Evolutionary conservation across 1,140 invertebrate species (phyloP).

Genomic region (Drosophila bipectinata): DNA sequence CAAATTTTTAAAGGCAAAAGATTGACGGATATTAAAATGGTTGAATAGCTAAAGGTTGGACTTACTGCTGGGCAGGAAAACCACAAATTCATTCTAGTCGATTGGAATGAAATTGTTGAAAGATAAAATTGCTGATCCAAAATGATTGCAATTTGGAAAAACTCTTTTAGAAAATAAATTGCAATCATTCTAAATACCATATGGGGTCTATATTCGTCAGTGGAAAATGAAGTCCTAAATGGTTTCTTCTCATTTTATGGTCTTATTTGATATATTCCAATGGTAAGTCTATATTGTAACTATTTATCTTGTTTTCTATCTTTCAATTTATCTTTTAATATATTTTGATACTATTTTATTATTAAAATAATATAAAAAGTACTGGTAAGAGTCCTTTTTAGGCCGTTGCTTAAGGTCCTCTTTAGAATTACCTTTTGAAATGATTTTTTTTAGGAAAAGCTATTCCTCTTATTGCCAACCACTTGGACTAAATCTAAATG

Average conservation of each 20-base stretch:
- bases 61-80: slow-evolving; percentile 30
- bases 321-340: no score
- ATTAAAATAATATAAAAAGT: no score
- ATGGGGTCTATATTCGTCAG: background rate
- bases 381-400: no score
- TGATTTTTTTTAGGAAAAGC: background rate
- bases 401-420: no score
- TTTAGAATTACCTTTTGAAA: no score
- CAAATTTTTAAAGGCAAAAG: slow-evolving; percentile 31
- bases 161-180: background rate
- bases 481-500: slow-evolving; percentile 23
- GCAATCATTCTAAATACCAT: background rate
- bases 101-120: slow-evolving; percentile 28
- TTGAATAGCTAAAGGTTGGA: slow-evolving; percentile 21
- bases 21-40: slow-evolving; percentile 52
- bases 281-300: background rate
- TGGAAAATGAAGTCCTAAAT: background rate
- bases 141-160: slow-evolving; percentile 30
- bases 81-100: slow-evolving; percentile 35
- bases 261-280: background rate
- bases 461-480: background rate
- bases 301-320: background rate
- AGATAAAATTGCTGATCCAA: slow-evolving; percentile 33
- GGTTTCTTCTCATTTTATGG: no score
- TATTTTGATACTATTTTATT: no score